Conservation (phyloP, 2,797 vertebrate genomes). For the Gymnodraco acuticeps region DNA sequence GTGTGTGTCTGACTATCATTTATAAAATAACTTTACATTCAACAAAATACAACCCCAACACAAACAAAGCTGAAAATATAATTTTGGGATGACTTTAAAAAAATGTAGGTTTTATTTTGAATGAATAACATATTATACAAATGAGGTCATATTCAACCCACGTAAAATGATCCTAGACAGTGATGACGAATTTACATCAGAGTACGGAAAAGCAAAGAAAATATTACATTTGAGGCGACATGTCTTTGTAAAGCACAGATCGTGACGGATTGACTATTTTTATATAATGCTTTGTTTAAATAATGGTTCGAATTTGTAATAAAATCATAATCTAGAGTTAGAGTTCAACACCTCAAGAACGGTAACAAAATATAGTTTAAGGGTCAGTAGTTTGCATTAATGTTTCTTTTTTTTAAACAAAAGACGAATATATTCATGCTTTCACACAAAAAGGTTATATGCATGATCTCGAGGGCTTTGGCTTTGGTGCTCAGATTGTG, state of each 20-base stretch:
- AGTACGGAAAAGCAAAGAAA: background rate
- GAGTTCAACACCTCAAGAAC: too few species aligned
- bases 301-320: too few species aligned
- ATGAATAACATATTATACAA: background rate
- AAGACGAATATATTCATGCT: background rate
- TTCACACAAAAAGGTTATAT: background rate
- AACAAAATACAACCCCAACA: background rate
- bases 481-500: too few species aligned
- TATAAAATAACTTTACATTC: too few species aligned
- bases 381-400: too few species aligned
- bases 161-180: background rate
- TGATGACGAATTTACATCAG: background rate
- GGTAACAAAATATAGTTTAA: too few species aligned
- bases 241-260: background rate
- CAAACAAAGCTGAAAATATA: slow-evolving; percentile 4
- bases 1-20: background rate
- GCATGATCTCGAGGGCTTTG: background rate
- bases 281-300: too few species aligned
- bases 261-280: background rate
- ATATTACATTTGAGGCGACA: background rate
- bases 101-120: background rate
- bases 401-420: background rate
- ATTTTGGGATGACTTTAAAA: background rate
- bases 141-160: background rate
- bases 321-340: too few species aligned